These are phyloP conservation scores for Epistrophe eligans DNA, from an alignment of 2,888 invertebrate species.

Conservation along the genomic window DNA sequence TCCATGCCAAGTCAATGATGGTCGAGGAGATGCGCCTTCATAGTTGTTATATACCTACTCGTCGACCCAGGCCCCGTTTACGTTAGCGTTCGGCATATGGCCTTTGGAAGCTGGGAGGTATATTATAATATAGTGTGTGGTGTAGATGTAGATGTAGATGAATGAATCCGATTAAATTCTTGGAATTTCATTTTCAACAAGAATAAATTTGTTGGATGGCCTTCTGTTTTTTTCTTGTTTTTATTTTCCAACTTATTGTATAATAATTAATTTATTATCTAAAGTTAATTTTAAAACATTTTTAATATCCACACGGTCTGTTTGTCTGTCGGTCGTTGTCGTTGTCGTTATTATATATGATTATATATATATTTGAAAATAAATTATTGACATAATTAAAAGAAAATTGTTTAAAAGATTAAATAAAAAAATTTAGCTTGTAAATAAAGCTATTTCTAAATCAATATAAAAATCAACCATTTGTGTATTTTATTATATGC, in stretches of 20 bases:
- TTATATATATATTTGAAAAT: conserved; percentile 19
- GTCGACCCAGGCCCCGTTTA: background rate
- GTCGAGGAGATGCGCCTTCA: conserved; percentile 58
- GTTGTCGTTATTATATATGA: background rate
- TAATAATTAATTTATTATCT: conserved; percentile 49
- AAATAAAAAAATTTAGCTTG: conserved; percentile 5
- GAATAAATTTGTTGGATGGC: conserved; percentile 51
- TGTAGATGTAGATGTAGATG: conserved; percentile 32
- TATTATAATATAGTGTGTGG: conserved; percentile 18
- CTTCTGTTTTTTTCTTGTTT: conserved; percentile 18
- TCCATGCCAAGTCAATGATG: conserved; percentile 46
- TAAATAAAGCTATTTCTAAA: background rate
- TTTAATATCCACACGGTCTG: background rate
- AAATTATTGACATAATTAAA: conserved; percentile 28
- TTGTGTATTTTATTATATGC: conserved; percentile 26
- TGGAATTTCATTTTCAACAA: conserved; percentile 59
- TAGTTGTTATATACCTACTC: conserved; percentile 5
- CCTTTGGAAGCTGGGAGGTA: conserved; percentile 65
- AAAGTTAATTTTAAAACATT: conserved; percentile 21
- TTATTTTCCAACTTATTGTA: conserved; percentile 2
- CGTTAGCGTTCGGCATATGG: background rate
- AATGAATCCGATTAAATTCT: conserved; percentile 63
- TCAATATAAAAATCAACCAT: conserved; percentile 15
- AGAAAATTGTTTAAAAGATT: conserved; percentile 30
- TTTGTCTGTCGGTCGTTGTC: background rate